phyloP scores from a whole-genome alignment of 64 coral and sea anemone species.

The Porites australiensis region DNA sequence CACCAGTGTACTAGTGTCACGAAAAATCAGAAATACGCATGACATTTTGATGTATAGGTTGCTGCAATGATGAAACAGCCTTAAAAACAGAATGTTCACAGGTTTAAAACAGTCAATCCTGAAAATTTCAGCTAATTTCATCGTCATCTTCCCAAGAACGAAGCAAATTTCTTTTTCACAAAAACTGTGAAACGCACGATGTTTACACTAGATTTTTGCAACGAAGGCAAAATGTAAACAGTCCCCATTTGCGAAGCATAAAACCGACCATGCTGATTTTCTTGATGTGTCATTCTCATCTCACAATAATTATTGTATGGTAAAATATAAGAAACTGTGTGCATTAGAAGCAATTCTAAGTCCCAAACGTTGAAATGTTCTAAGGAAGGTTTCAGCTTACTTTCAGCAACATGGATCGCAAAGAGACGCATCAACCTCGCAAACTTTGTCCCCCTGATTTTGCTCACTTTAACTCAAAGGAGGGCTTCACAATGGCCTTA shows the following conservation, averaged over 20 bases:
- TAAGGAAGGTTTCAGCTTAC: background rate
- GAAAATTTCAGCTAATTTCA: no score
- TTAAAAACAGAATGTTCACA: background rate
- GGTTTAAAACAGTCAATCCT: background rate
- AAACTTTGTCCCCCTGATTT: background rate
- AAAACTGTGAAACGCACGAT: background rate
- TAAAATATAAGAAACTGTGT: slow-evolving; percentile 5
- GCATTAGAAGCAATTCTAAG: background rate
- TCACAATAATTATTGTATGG: background rate
- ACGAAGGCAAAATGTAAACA: background rate
- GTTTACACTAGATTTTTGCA: background rate
- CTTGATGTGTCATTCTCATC: slow-evolving; percentile 21
- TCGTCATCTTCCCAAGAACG: background rate
- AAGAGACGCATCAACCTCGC: background rate
- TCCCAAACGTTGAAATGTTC: background rate
- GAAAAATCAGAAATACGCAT: background rate
- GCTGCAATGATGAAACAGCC: background rate
- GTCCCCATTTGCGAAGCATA: background rate
- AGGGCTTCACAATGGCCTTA: background rate
- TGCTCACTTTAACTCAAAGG: background rate
- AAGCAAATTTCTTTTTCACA: slow-evolving; percentile 2
- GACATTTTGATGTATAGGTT: no score
- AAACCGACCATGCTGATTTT: background rate
- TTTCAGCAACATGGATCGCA: background rate
- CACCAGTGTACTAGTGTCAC: background rate